phyloP scores from a whole-genome alignment of 1,140 invertebrate species.

The Drosophila miranda region DNA sequence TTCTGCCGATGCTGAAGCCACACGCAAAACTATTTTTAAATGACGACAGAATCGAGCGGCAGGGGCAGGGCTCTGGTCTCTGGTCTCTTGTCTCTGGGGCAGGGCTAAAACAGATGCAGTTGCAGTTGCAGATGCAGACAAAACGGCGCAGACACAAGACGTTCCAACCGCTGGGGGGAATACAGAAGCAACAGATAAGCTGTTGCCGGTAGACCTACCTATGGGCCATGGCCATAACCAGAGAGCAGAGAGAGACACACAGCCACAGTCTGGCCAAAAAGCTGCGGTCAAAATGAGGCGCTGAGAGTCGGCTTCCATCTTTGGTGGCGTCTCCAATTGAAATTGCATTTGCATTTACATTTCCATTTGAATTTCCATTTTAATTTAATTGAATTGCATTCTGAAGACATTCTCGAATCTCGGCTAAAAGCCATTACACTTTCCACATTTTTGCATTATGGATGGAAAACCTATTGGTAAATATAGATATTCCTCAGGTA shows the following conservation, averaged over 20 bases:
- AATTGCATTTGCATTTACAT: slow-evolving; percentile 61
- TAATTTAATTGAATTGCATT: slow-evolving; percentile 75
- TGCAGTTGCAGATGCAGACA: slow-evolving; percentile 50
- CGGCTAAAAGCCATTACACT: too few relatives aligned
- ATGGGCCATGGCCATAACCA: background rate
- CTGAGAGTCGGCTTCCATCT: slow-evolving; percentile 17
- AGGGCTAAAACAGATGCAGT: slow-evolving; percentile 5
- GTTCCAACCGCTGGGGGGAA: background rate
- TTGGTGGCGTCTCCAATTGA: slow-evolving; percentile 46
- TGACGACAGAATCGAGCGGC: slow-evolving; percentile 25
- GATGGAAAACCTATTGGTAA: too few relatives aligned
- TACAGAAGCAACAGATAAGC: slow-evolving; percentile 16
- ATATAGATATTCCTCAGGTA: too few relatives aligned
- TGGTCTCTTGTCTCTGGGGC: slow-evolving; percentile 10
- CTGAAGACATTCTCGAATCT: slow-evolving; percentile 20
- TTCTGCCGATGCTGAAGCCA: slow-evolving; percentile 10
- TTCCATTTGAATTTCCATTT: slow-evolving; percentile 35
- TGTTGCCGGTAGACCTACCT: background rate
- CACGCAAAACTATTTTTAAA: slow-evolving; percentile 77
- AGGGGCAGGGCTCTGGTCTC: too few relatives aligned
- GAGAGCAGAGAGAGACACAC: slow-evolving; percentile 8
- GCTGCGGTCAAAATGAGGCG: slow-evolving; percentile 61
- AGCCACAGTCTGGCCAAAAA: slow-evolving; percentile 30
- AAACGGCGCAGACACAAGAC: slow-evolving; percentile 51
- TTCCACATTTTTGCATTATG: too few relatives aligned